Evolutionary conservation across 2,113 vertebrate genomes (phyloP).

Genomic region (Atrichornis clamosus): DNA sequence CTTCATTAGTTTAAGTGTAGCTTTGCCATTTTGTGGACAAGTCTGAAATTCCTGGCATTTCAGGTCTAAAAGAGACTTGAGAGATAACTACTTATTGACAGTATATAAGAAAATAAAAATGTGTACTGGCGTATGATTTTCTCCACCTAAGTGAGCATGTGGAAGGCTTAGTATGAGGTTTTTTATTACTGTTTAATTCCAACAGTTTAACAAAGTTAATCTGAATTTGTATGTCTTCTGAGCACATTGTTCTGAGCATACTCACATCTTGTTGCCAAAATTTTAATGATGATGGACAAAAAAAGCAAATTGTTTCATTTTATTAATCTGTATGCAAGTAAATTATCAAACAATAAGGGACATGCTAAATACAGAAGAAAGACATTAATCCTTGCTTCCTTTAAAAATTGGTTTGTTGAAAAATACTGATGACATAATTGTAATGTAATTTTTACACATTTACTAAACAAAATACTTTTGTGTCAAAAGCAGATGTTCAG

Average conservation of each 20-base stretch:
- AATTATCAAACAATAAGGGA: neutral
- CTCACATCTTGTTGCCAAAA: neutral
- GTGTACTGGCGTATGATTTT: neutral
- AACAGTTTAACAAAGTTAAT: neutral
- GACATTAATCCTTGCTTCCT: neutral
- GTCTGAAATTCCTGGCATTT: slow-evolving; percentile 10
- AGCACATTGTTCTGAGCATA: neutral
- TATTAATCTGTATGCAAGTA: neutral
- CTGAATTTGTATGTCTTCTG: neutral
- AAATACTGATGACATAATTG: neutral
- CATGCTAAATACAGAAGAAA: neutral
- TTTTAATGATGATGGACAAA: neutral
- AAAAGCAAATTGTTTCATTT: neutral
- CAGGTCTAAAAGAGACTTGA: neutral
- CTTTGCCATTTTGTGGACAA: neutral
- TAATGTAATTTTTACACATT: neutral
- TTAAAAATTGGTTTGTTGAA: neutral
- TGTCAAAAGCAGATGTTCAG: neutral
- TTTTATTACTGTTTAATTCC: neutral
- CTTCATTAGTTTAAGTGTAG: neutral
- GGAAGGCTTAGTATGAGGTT: neutral
- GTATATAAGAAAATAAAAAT: neutral
- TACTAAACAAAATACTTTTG: neutral
- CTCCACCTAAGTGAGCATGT: neutral
- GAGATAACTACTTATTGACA: neutral